Evolutionary conservation across 92 coral and sea anemone species (phyloP).

Genomic region (Parazoanthus darwini): DNA sequence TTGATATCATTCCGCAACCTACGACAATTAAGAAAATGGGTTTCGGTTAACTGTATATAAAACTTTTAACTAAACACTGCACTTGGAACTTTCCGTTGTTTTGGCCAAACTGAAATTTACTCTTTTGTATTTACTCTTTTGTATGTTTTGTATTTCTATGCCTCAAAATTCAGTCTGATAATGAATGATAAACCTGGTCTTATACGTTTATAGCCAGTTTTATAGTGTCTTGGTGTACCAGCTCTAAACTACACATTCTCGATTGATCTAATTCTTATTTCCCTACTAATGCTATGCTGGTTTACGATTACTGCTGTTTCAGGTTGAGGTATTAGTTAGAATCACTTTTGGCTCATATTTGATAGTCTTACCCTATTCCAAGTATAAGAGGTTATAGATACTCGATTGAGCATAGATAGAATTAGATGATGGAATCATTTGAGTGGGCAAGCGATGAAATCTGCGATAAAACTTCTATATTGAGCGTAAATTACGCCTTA

Average conservation of each 20-base stretch:
- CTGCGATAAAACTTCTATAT: not conserved
- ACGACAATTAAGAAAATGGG: too few relatives aligned
- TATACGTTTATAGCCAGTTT: not conserved
- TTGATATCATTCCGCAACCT: not conserved
- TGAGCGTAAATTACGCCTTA: not conserved
- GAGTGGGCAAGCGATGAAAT: not conserved
- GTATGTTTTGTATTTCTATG: not conserved
- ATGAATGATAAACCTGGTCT: not conserved
- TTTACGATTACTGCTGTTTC: too few relatives aligned
- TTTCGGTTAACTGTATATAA: too few relatives aligned
- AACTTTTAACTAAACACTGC: too few relatives aligned
- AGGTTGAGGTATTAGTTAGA: too few relatives aligned
- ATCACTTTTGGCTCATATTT: too few relatives aligned
- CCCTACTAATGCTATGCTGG: too few relatives aligned
- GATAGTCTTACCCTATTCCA: too few relatives aligned
- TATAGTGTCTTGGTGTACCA: not conserved
- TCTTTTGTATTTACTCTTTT: not conserved
- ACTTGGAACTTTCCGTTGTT: not conserved
- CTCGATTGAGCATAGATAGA: too few relatives aligned
- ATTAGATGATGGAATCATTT: too few relatives aligned
- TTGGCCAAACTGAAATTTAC: not conserved
- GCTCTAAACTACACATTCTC: not conserved
- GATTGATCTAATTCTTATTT: not conserved
- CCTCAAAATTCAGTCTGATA: not conserved
- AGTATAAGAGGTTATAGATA: too few relatives aligned